phyloP scores from a whole-genome alignment of 1,140 invertebrate genomes.

The Drosophila lacteicornis region DNA sequence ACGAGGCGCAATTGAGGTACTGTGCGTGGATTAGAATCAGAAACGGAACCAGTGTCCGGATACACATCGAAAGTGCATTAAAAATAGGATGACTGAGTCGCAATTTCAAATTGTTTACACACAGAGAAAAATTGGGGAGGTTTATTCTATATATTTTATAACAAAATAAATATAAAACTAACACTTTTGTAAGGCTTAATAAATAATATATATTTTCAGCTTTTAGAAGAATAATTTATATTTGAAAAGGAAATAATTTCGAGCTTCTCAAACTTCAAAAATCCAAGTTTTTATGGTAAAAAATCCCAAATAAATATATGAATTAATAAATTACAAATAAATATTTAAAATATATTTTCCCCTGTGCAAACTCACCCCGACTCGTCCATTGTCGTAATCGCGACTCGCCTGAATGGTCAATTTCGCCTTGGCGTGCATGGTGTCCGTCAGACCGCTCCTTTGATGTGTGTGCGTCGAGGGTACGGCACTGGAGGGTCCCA shows the following conservation, averaged over 20 bases:
- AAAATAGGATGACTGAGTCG: constrained; percentile 31
- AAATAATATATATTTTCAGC: too few species aligned
- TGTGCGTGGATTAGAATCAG: constrained; percentile 56
- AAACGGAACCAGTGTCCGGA: constrained; percentile 25
- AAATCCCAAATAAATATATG: neutral
- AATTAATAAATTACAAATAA: neutral
- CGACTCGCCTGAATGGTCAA: constrained; percentile 91
- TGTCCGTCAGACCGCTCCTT: constrained; percentile 91
- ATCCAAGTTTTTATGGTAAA: too few species aligned
- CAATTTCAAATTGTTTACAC: neutral
- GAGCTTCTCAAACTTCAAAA: too few species aligned
- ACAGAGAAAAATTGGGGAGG: neutral
- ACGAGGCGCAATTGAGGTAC: constrained; percentile 84
- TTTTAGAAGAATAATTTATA: too few species aligned
- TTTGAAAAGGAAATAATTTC: too few species aligned
- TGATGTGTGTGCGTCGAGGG: constrained; percentile 87
- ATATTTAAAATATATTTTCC: neutral
- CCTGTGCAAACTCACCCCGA: constrained; percentile 81
- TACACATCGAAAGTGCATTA: constrained; percentile 46
- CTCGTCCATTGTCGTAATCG: constrained; percentile 90
- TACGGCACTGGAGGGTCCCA: constrained; percentile 58
- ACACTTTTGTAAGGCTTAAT: too few species aligned
- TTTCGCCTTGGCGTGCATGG: constrained; percentile 95
- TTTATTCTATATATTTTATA: too few species aligned
- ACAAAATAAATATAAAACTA: neutral